Conservation (phyloP, 2,113 vertebrate genomes). For the Cololabis saira region DNA sequence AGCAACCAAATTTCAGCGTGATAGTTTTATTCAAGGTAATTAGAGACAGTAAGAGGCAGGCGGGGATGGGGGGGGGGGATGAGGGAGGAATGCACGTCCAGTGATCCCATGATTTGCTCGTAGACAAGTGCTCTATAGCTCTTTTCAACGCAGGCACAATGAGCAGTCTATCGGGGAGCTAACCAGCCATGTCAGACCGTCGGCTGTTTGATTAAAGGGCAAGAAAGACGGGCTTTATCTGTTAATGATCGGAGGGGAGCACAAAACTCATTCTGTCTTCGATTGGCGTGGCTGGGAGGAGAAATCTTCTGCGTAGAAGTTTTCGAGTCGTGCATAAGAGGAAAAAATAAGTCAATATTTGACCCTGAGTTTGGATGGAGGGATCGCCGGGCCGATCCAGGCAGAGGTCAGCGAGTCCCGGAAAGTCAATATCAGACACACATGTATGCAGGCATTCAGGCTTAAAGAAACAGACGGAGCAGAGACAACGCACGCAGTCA, state of each 20-base stretch:
- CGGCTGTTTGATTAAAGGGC: constrained; percentile 78
- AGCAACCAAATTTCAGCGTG: constrained; percentile 13
- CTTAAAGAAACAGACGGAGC: constrained; percentile 46
- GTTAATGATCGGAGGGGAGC: constrained; percentile 61
- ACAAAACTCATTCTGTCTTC: constrained; percentile 71
- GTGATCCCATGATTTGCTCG: constrained; percentile 75
- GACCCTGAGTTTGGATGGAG: constrained; percentile 51
- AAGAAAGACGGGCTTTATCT: constrained; percentile 77
- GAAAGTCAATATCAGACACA: constrained; percentile 63
- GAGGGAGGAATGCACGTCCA: constrained; percentile 71
- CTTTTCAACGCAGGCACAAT: constrained; percentile 76
- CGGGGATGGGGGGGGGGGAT: constrained; percentile 34
- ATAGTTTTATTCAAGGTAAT: constrained; percentile 42
- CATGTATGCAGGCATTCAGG: constrained; percentile 50
- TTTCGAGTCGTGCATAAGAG: constrained; percentile 35
- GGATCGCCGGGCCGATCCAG: constrained; percentile 44
- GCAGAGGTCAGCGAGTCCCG: constrained; percentile 61
- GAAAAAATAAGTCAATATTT: constrained; percentile 66
- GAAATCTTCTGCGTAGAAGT: constrained; percentile 27
- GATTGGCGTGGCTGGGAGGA: constrained; percentile 38
- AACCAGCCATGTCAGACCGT: constrained; percentile 76
- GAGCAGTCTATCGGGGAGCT: constrained; percentile 74
- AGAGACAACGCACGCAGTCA: constrained; percentile 3
- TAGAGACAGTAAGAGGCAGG: constrained; percentile 22
- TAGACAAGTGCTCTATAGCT: constrained; percentile 67